phyloP scores from a whole-genome alignment of 2,888 invertebrate species.

The Herminia tarsipennalis region DNA sequence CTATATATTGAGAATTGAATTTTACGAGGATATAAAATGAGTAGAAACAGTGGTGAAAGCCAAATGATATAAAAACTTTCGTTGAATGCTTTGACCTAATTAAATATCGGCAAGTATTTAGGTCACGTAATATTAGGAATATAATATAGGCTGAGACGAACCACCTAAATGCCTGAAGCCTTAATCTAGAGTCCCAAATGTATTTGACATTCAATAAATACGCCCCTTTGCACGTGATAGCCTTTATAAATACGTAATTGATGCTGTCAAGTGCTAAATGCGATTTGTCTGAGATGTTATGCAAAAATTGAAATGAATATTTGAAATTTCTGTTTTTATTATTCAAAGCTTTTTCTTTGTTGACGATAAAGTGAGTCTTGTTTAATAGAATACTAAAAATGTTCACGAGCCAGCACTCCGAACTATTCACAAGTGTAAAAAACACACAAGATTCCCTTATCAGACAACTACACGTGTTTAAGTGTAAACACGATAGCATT shows the following conservation, averaged over 20 bases:
- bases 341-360: too few relatives aligned
- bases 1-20: constrained; percentile 23
- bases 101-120: constrained; percentile 5
- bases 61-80: constrained; percentile 14
- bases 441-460: constrained; percentile 19
- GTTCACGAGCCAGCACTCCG: neutral
- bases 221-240: neutral
- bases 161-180: neutral
- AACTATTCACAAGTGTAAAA: constrained; percentile 5
- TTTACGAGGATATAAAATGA: constrained; percentile 20
- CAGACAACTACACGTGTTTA: constrained; percentile 32
- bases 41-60: constrained; percentile 10
- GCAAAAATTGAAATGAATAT: too few relatives aligned
- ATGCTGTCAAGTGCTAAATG: too few relatives aligned
- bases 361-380: too few relatives aligned
- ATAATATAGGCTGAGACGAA: constrained; percentile 1
- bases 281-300: too few relatives aligned
- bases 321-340: too few relatives aligned
- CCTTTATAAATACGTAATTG: neutral
- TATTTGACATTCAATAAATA: constrained; percentile 9
- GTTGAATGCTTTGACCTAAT: constrained; percentile 24
- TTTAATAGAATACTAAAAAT: too few relatives aligned
- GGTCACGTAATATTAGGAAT: constrained; percentile 7
- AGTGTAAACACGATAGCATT: constrained; percentile 35
- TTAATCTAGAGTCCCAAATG: constrained; percentile 2